A percentile compares a stretch with the other conserved stretches of the same genome.
These are phyloP conservation scores for Euwallacea similis DNA, from an alignment of 1,140 invertebrate genomes.

Conservation along the genomic window DNA sequence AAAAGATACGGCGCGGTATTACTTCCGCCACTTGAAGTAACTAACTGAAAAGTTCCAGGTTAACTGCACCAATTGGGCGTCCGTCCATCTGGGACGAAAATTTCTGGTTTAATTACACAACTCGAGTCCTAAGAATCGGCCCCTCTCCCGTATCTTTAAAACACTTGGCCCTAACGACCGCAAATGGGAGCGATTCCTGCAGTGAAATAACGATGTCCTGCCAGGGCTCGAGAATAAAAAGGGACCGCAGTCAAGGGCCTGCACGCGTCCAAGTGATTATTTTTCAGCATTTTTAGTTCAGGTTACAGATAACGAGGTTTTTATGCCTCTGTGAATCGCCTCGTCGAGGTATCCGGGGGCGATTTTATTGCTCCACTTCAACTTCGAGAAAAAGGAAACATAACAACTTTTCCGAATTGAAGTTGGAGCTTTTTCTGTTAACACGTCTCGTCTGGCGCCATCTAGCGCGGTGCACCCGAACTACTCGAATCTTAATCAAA, in stretches of 20 bases:
- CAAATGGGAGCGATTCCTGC: slow-evolving; percentile 24
- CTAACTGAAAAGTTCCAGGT: slow-evolving; percentile 1
- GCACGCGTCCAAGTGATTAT: slow-evolving; percentile 37
- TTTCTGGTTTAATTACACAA: no score
- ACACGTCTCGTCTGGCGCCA: no score
- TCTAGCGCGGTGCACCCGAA: no score
- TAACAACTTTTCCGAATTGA: no score
- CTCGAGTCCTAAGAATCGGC: no score
- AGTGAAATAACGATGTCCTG: slow-evolving; percentile 37
- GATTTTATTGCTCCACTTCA: no score
- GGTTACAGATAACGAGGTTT: slow-evolving; percentile 36
- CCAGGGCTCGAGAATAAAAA: slow-evolving; percentile 28
- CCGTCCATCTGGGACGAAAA: no score
- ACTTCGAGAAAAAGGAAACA: no score
- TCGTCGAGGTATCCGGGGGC: no score
- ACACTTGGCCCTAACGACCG: slow-evolving; percentile 32
- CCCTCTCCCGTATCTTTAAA: slow-evolving; percentile 13
- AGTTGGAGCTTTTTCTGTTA: no score
- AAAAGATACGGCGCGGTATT: slow-evolving; percentile 9
- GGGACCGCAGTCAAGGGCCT: slow-evolving; percentile 22
- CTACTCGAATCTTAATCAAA: no score
- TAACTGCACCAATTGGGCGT: neutral
- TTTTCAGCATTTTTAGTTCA: slow-evolving; percentile 24
- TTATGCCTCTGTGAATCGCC: slow-evolving; percentile 10
- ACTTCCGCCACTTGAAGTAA: slow-evolving; percentile 9